Evolutionary conservation across 2,797 vertebrate genomes (phyloP), one percentile per base, ranked within the genome.

Genomic region (Syngnathus acus): DNA sequence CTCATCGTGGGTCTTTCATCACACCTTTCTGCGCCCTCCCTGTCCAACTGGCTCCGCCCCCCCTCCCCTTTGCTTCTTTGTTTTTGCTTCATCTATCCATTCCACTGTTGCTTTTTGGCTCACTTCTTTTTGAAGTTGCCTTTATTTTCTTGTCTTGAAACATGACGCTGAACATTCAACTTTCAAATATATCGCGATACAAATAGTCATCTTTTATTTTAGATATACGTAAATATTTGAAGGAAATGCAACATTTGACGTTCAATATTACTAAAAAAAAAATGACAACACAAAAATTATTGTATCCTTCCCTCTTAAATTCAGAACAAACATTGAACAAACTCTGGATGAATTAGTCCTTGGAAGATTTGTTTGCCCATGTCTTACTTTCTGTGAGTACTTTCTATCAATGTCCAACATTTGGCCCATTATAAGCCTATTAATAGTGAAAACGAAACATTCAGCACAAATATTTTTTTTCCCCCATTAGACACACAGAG

Each of bases 1-100:
- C 71, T 78, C 72, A 65, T 75, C 75, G 65, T 74, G 70, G 77
- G 78, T 71, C 80, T 88, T 87, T 80, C 81, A 78, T 87, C 84
- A 87, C 82, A 86, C 75, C 79, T 82, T 78, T 81, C 69, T 61
- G 65, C 66, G 58, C 47, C 23, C 17, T 76, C 66, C 68, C 51
- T 70, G 65, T 19, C 45, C 54, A 43, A 40, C 72, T 47, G 14
- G 53, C 19, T 13, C 32, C 23, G 16, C 38, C 19, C 13, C 5
- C 19, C n/a, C 8, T 42, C 59, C 4, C 64, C 64, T 65, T 68
- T 37, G 17, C 54, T 65, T 43, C 13, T 43, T 13, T 43, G 42
- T 43, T 43, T 43, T 43, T 43, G 13, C 32, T 70, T 38, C 19
- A 48, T 26, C 9, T 54, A 65, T 43, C 9, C 57, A 62, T 39